Percentiles rank a stretch among this genome's conserved stretches.
phyloP scores from a whole-genome alignment of 1,140 invertebrate genomes.

The Neodiprion pinetum region DNA sequence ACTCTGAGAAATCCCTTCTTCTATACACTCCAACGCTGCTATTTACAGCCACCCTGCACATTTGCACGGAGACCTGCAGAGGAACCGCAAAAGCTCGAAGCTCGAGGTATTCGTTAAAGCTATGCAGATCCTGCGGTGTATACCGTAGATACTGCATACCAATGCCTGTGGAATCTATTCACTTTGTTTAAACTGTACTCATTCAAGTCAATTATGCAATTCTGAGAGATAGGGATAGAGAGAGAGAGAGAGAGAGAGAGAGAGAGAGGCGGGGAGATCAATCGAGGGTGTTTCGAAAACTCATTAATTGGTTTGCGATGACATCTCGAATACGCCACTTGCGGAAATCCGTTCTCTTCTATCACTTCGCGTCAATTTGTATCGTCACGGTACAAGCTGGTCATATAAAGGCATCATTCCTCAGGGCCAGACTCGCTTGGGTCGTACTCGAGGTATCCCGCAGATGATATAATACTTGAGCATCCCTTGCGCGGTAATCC shows the following conservation, averaged over 20 bases:
- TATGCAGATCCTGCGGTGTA: too few species aligned
- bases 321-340: not conserved
- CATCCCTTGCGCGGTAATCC: not conserved
- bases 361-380: not conserved
- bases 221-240: not conserved
- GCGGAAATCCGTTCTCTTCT: not conserved
- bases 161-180: too few species aligned
- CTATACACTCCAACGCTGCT: too few species aligned
- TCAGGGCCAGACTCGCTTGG: not conserved
- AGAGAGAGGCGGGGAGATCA: constrained; percentile 1
- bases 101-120: too few species aligned
- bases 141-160: too few species aligned
- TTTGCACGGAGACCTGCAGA: too few species aligned
- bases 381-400: not conserved
- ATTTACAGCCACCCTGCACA: too few species aligned
- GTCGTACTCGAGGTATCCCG: not conserved
- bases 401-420: not conserved
- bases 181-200: not conserved
- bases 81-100: too few species aligned
- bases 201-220: constrained; percentile 12
- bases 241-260: constrained; percentile 2
- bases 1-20: too few species aligned
- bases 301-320: not conserved
- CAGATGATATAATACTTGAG: not conserved
- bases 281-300: constrained; percentile 2